These are phyloP conservation scores for Barbus barbus DNA, from an alignment of 2,113 vertebrate genomes.

Conservation along the genomic window DNA sequence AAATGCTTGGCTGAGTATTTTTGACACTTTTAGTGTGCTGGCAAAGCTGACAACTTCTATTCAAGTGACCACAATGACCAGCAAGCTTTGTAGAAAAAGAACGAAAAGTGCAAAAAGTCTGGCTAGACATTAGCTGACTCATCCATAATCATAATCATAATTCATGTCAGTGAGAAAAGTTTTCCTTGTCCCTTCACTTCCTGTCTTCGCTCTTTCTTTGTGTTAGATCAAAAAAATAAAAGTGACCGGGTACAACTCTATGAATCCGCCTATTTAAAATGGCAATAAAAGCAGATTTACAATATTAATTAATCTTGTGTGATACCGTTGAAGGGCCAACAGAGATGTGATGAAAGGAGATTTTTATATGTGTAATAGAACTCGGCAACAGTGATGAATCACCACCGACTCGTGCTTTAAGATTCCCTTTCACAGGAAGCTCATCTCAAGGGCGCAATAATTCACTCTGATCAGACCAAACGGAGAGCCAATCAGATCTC, in stretches of 20 bases:
- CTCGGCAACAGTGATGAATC: constrained; percentile 43
- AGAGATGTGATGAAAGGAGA: constrained; percentile 54
- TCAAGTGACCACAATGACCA: constrained; percentile 36
- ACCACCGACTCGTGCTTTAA: constrained; percentile 49
- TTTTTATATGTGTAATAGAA: constrained; percentile 59
- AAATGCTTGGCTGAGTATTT: constrained; percentile 41
- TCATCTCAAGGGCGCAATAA: constrained; percentile 54
- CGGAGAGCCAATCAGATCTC: constrained; percentile 49
- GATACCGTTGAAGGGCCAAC: constrained; percentile 43
- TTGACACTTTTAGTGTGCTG: constrained; percentile 31
- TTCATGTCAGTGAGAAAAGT: constrained; percentile 36
- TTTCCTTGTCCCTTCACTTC: background rate
- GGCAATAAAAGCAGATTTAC: constrained; percentile 55
- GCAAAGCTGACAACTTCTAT: constrained; percentile 38
- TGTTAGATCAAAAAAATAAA: background rate
- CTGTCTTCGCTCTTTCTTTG: constrained; percentile 14
- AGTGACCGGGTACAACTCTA: constrained; percentile 34
- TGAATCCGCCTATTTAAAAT: constrained; percentile 32
- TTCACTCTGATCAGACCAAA: constrained; percentile 48
- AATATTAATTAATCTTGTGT: constrained; percentile 58
- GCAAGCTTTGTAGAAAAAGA: background rate
- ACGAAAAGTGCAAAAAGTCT: background rate
- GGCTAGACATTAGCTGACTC: constrained; percentile 52
- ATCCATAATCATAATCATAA: constrained; percentile 47
- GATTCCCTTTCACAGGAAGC: constrained; percentile 46